Conservation (phyloP, 2,888 invertebrate genomes). For the Cephus sareptanus region DNA sequence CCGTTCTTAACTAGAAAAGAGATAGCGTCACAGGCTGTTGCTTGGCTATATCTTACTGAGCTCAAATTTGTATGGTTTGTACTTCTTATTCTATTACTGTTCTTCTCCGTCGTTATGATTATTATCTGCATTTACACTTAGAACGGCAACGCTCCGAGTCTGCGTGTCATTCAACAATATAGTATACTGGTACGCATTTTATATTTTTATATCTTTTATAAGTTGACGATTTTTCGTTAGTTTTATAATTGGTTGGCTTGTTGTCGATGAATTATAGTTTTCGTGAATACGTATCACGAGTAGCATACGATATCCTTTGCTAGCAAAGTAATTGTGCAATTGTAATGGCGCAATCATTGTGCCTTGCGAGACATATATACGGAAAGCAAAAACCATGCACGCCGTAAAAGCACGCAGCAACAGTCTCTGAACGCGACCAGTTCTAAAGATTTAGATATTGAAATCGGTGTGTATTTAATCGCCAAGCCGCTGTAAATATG, state of each 20-base stretch:
- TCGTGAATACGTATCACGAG: background rate
- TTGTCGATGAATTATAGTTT: background rate
- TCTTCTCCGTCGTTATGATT: background rate
- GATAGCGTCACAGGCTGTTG: constrained; percentile 2
- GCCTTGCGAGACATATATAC: constrained; percentile 9
- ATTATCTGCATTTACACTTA: background rate
- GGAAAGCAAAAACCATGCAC: background rate
- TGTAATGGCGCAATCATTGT: constrained; percentile 4
- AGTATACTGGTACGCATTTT: background rate
- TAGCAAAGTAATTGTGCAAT: constrained; percentile 8
- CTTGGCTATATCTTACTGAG: background rate
- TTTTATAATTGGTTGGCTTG: background rate
- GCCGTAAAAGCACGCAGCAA: constrained; percentile 6
- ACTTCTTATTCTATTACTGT: background rate
- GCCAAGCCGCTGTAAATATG: constrained; percentile 54
- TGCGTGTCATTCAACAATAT: background rate
- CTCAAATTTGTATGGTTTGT: background rate
- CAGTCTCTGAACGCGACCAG: constrained; percentile 31
- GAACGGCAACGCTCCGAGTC: background rate
- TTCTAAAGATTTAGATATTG: constrained; percentile 24
- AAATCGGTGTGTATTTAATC: constrained; percentile 38
- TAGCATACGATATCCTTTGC: background rate
- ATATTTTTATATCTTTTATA: background rate
- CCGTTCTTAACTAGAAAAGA: constrained; percentile 23
- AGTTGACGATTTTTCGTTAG: background rate